phyloP scores from a whole-genome alignment of 2,113 vertebrate genomes.

The Oreocharis arfaki region DNA sequence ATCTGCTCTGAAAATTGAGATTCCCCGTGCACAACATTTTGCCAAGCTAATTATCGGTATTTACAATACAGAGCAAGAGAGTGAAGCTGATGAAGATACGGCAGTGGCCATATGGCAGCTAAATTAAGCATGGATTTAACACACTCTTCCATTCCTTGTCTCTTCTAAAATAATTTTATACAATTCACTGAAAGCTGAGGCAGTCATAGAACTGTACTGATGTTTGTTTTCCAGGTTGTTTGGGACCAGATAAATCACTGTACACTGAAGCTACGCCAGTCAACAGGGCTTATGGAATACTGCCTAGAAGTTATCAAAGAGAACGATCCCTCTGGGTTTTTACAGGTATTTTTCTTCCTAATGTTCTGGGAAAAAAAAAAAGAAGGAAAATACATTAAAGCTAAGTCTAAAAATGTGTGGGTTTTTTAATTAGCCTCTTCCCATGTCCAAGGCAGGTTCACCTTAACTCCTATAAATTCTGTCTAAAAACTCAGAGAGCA shows the following conservation, averaged over 20 bases:
- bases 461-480: neutral
- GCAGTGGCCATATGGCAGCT: slow-evolving; percentile 49
- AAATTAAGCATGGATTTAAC: slow-evolving; percentile 44
- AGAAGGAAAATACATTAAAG: neutral
- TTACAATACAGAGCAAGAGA: slow-evolving; percentile 36
- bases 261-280: slow-evolving; percentile 96
- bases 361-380: neutral
- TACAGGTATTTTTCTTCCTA: slow-evolving; percentile 79
- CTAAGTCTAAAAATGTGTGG: neutral
- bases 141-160: neutral
- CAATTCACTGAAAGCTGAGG: neutral
- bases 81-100: slow-evolving; percentile 11
- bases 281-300: slow-evolving; percentile 96
- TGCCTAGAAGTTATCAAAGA: slow-evolving; percentile 96
- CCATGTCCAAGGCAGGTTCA: neutral
- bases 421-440: neutral
- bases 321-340: slow-evolving; percentile 93
- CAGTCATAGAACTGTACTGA: neutral
- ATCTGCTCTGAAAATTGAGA: slow-evolving; percentile 49
- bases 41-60: slow-evolving; percentile 53
- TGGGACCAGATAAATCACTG: slow-evolving; percentile 99
- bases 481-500: neutral
- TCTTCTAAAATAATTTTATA: neutral
- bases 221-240: slow-evolving; percentile 80
- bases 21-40: slow-evolving; percentile 14